A percentile compares a stretch with the other conserved stretches of the same genome.
phyloP scores from a whole-genome alignment of 2,113 vertebrate genomes.

The Monarcha castaneiventris region DNA sequence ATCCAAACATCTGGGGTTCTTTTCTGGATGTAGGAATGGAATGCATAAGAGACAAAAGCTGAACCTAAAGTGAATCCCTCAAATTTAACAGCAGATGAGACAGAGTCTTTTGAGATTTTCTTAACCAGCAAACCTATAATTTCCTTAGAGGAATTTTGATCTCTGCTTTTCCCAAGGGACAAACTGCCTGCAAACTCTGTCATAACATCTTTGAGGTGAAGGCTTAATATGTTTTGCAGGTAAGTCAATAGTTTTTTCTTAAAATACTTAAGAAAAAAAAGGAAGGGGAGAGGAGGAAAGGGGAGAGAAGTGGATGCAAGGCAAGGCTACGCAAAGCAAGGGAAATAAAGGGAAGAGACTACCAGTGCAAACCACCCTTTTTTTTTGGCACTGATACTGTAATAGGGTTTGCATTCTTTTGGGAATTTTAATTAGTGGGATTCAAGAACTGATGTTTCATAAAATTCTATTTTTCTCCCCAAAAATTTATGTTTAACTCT shows the following conservation, averaged over 20 bases:
- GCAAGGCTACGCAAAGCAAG: not conserved
- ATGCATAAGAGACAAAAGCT: not conserved
- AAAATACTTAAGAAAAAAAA: not conserved
- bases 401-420: not conserved
- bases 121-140: not conserved
- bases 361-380: not conserved
- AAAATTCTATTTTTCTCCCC: not conserved
- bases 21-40: not conserved
- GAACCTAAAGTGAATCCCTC: not conserved
- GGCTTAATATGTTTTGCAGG: not conserved
- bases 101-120: not conserved
- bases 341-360: not conserved
- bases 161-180: not conserved
- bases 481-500: not conserved
- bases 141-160: conserved; percentile 35
- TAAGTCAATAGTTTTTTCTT: not conserved
- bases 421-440: not conserved
- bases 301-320: not conserved
- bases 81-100: not conserved
- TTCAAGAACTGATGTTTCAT: not conserved
- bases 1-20: not conserved
- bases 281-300: rapidly evolving
- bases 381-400: not conserved
- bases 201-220: conserved; percentile 9
- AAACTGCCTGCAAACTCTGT: conserved; percentile 5